phyloP scores from a whole-genome alignment of 2,797 vertebrate genomes.

The Iguana delicatissima region DNA sequence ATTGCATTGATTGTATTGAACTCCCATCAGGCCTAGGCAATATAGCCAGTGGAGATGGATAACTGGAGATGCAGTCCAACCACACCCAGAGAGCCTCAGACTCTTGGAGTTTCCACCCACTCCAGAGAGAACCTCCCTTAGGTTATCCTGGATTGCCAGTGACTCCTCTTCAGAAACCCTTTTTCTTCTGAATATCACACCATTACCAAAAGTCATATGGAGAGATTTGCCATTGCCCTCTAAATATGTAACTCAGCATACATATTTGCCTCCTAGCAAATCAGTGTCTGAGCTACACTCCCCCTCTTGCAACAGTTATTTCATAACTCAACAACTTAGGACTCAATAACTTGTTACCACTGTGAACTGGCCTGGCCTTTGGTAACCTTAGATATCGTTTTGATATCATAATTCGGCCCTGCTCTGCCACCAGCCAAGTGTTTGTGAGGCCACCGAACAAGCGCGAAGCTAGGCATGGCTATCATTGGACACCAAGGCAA shows the following conservation, averaged over 20 bases:
- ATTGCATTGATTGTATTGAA: slow-evolving; percentile 36
- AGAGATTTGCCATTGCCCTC: background rate
- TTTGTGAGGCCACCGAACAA: too few species aligned
- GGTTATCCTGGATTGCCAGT: background rate
- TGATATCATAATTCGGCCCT: too few species aligned
- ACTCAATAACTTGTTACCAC: too few species aligned
- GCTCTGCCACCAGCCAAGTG: too few species aligned
- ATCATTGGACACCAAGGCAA: too few species aligned
- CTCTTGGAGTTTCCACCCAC: too few species aligned
- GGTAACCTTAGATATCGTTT: too few species aligned
- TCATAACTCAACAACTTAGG: background rate
- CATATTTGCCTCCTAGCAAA: background rate
- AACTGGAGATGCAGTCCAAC: background rate
- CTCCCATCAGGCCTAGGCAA: background rate
- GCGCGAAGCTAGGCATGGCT: too few species aligned
- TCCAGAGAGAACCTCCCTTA: background rate
- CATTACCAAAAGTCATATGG: background rate
- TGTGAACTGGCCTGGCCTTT: too few species aligned
- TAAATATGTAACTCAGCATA: too few species aligned
- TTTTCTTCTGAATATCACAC: background rate
- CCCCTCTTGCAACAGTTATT: background rate
- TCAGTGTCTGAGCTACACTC: background rate
- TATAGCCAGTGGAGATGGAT: background rate
- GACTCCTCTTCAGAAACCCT: background rate
- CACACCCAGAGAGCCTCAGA: background rate